Base-by-base conservation (phyloP, 1,140 invertebrate genomes). In the Physella acuta region DNA sequence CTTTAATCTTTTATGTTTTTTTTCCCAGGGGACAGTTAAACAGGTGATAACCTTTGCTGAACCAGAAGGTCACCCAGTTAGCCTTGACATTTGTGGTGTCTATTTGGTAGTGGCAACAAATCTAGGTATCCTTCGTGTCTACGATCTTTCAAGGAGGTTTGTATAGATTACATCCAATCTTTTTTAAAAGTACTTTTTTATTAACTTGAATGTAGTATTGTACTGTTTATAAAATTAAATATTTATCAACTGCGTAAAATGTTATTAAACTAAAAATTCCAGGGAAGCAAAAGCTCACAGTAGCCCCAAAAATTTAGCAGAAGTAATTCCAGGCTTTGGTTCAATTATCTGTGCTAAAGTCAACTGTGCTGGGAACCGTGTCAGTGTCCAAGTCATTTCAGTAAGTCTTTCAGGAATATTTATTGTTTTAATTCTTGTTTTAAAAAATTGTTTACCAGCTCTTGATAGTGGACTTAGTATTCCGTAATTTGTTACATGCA, bases 91-190 rank as follows among this genome's bases (percentile, higher is more conserved):
- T 1, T 94, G 91, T 63, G 89, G 89, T 39, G 89, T 89, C 73
- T 97, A 90, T 84, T 85, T 99, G 20, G 91, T 91, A 0, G 89
- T 95, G 5, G 92, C 91, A 20, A 96, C 94, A 20, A 90, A 93
- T 73, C 91, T 92, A 83, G 94, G 95, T 1, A 90, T 90, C 68
- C 83, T 99, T 0, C 94, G 95, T 85, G 87, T 98, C 20, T 97
- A 92, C 87, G 93, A 97, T 84, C 86, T 97, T 0, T 91, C 91
- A 1, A 89, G 92, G 75, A 91, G 93, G 83, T 93, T 11, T n/a
- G n/a, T n/a, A n/a, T n/a, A n/a, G n/a, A n/a, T n/a, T n/a, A n/a
- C n/a, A n/a, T n/a, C n/a, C n/a, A n/a, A n/a, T n/a, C n/a, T n/a
- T n/a, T n/a, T n/a, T n/a, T n/a, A n/a, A n/a, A n/a, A n/a, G n/a